phyloP scores from a whole-genome alignment of 2,797 vertebrate genomes.

The Anolis apletophallus region DNA sequence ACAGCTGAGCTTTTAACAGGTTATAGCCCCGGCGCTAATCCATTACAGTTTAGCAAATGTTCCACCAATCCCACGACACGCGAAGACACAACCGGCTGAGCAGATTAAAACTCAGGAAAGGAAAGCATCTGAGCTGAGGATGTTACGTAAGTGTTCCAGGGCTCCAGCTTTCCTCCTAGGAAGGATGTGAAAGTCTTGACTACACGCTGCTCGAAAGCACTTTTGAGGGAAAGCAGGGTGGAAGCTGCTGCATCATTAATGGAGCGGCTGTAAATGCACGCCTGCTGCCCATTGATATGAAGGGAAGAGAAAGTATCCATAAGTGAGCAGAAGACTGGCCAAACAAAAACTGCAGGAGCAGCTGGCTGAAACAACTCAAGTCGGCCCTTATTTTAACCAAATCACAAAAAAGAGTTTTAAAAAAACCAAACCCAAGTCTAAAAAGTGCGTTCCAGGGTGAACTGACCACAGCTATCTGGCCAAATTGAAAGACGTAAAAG shows the following conservation, averaged over 20 bases:
- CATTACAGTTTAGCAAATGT: slow-evolving; percentile 65
- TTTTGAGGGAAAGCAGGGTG: not conserved
- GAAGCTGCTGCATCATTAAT: fast-evolving
- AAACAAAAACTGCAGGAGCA: slow-evolving; percentile 15
- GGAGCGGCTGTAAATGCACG: not conserved
- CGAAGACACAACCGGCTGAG: slow-evolving; percentile 71
- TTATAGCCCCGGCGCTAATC: slow-evolving; percentile 68
- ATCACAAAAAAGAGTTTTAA: not conserved
- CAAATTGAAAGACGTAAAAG: not conserved
- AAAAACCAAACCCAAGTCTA: not conserved
- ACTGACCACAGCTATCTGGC: not conserved
- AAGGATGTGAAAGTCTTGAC: slow-evolving; percentile 47
- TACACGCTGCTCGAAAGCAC: not conserved
- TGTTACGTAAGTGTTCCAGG: slow-evolving; percentile 68
- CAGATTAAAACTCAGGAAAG: slow-evolving; percentile 73
- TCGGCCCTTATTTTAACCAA: not conserved
- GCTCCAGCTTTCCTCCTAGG: slow-evolving; percentile 40
- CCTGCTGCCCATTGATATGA: fast-evolving
- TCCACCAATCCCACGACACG: slow-evolving; percentile 49
- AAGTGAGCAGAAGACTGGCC: not conserved
- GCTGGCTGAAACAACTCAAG: not conserved
- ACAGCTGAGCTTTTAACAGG: slow-evolving; percentile 64
- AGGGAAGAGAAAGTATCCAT: fast-evolving
- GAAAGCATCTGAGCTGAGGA: slow-evolving; percentile 62
- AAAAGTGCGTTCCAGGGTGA: not conserved